Evolutionary conservation across 1,140 invertebrate species (phyloP).

Genomic region (Maconellicoccus hirsutus): DNA sequence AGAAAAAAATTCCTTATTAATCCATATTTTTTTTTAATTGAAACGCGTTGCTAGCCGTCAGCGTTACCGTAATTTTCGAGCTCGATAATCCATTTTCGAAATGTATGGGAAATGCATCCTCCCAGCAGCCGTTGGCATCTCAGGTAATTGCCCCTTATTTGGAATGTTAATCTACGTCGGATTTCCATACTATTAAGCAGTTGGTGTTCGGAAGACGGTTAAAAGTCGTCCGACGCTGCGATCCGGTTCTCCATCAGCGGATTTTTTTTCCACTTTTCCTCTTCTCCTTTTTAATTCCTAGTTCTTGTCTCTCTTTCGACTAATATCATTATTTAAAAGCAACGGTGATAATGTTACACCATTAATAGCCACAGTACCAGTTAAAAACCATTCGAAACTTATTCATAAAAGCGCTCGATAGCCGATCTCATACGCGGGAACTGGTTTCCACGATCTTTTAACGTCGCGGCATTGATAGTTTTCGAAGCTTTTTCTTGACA

Average conservation of each 20-base stretch:
- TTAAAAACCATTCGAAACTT: background rate
- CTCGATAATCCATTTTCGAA: constrained; percentile 1
- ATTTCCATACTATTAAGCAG: constrained; percentile 6
- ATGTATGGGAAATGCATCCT: background rate
- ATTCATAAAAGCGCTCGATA: background rate
- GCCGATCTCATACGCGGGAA: background rate
- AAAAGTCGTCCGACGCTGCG: background rate
- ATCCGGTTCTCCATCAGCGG: background rate
- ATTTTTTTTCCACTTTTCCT: background rate
- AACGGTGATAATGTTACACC: background rate
- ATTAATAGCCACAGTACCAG: background rate
- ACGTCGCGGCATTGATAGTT: background rate
- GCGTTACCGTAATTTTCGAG: too few species aligned
- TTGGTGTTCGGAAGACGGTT: constrained; percentile 7
- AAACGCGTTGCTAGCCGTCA: too few species aligned
- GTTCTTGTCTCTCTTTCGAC: background rate
- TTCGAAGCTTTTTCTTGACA: background rate
- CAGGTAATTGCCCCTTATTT: background rate
- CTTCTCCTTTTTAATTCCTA: background rate
- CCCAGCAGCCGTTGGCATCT: background rate
- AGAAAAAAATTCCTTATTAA: too few species aligned
- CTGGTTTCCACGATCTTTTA: background rate
- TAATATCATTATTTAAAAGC: constrained; percentile 6
- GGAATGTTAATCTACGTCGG: background rate
- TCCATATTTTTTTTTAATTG: too few species aligned